Percentiles rank a stretch among this genome's conserved stretches.
Conservation (phyloP, 2,113 vertebrate genomes). For the Jacana jacana region DNA sequence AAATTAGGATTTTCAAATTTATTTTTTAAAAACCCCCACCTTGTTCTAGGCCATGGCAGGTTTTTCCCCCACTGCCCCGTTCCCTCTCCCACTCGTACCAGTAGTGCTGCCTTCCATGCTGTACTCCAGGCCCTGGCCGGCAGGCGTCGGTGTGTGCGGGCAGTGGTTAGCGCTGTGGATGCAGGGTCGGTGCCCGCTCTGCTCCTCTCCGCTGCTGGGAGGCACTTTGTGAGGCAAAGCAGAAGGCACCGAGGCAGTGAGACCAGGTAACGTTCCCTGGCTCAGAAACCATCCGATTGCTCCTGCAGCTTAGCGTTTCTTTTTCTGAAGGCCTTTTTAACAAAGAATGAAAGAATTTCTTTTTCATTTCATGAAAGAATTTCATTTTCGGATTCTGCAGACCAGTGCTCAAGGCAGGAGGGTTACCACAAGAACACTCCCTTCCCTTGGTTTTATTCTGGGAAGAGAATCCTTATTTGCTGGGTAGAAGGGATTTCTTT, state of each 20-base stretch:
- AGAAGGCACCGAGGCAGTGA: not conserved
- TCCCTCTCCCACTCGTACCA: not conserved
- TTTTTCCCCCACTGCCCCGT: not conserved
- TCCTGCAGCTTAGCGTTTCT: too few relatives aligned
- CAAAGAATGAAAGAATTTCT: not conserved
- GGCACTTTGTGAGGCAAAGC: not conserved
- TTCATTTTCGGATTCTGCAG: too few relatives aligned
- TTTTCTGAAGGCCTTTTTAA: not conserved
- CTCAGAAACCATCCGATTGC: too few relatives aligned
- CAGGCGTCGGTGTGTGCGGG: rapidly evolving
- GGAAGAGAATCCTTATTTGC: not conserved
- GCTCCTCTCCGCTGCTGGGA: not conserved
- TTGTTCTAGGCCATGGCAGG: not conserved
- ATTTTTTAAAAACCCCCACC: too few relatives aligned
- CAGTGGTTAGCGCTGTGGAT: not conserved
- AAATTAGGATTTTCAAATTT: not conserved
- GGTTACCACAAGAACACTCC: not conserved
- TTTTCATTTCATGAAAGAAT: too few relatives aligned
- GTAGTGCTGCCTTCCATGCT: not conserved
- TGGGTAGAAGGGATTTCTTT: not conserved
- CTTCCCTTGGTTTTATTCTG: not conserved
- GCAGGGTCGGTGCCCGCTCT: not conserved
- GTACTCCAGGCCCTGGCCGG: not conserved
- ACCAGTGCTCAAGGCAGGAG: not conserved
- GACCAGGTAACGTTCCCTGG: not conserved